Percentiles rank a stretch among this genome's conserved stretches.
phyloP scores from a whole-genome alignment of 2,113 vertebrate genomes.

The Gambusia affinis region DNA sequence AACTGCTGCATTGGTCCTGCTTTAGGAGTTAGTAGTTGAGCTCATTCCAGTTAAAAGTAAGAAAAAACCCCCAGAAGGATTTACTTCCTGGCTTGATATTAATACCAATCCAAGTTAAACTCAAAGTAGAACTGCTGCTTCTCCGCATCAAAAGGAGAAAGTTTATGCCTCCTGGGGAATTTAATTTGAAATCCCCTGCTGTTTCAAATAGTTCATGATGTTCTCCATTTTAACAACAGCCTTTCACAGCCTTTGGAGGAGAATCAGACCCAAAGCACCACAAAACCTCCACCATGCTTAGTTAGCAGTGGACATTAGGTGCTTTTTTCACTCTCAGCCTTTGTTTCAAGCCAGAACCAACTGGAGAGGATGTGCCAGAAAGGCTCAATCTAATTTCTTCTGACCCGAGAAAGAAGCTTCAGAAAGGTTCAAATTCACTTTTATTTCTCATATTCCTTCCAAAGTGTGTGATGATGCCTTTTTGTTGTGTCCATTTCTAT shows the following conservation, averaged over 20 bases:
- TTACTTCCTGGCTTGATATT: too few species aligned
- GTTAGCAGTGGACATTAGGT: neutral
- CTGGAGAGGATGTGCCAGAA: neutral
- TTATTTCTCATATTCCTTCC: too few species aligned
- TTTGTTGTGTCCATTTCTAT: too few species aligned
- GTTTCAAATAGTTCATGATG: neutral
- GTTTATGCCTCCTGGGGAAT: too few species aligned
- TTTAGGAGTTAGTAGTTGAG: neutral
- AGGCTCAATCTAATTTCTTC: neutral
- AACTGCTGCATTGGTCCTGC: neutral
- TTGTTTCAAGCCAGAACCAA: neutral
- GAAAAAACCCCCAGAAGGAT: neutral
- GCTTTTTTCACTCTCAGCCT: neutral
- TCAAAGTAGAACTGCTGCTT: too few species aligned
- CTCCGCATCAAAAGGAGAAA: too few species aligned
- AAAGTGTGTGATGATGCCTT: too few species aligned
- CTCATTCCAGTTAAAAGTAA: neutral
- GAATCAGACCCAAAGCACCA: neutral
- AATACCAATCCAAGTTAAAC: too few species aligned
- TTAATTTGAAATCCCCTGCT: neutral
- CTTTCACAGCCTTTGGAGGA: neutral
- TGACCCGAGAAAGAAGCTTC: neutral
- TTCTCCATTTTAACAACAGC: neutral
- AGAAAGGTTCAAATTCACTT: neutral
- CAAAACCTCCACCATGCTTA: neutral